Percentiles rank a stretch among this genome's conserved stretches.
These are phyloP conservation scores for Plectus sambesii DNA, from an alignment of 1,140 invertebrate genomes.

Conservation along the genomic window DNA sequence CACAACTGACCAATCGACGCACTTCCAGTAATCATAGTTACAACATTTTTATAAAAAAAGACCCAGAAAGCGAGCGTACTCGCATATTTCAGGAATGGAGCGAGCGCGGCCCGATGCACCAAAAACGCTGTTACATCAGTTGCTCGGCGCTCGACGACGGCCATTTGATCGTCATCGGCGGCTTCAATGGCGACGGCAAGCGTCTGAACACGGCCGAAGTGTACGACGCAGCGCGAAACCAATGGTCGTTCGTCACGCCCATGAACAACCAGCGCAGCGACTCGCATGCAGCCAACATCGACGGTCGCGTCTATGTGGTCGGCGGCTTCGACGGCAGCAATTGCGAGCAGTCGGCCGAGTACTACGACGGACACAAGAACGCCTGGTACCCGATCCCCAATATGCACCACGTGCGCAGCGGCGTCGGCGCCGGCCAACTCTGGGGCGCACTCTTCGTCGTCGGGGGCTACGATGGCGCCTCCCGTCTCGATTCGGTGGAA, in stretches of 20 bases:
- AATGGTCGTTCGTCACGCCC: slow-evolving; percentile 42
- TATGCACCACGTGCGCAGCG: slow-evolving; percentile 64
- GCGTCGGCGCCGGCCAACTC: slow-evolving; percentile 62
- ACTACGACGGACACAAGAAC: slow-evolving; percentile 68
- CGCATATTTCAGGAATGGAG: slow-evolving; percentile 49
- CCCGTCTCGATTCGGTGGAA: slow-evolving; percentile 53
- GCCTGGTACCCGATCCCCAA: slow-evolving; percentile 69
- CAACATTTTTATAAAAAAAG: too few species aligned
- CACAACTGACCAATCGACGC: too few species aligned
- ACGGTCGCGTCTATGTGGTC: slow-evolving; percentile 65
- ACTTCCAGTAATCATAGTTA: too few species aligned
- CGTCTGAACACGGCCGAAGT: slow-evolving; percentile 44
- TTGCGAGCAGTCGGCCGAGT: slow-evolving; percentile 70
- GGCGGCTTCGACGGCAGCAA: slow-evolving; percentile 80
- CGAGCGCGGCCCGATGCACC: slow-evolving; percentile 60
- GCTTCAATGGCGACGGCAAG: slow-evolving; percentile 52
- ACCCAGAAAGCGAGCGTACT: slow-evolving; percentile 53
- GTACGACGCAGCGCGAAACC: slow-evolving; percentile 39
- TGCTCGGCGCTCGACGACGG: slow-evolving; percentile 58
- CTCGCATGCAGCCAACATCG: slow-evolving; percentile 57
- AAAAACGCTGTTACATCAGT: slow-evolving; percentile 57
- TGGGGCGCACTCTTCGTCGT: slow-evolving; percentile 61
- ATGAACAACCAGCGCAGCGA: slow-evolving; percentile 62
- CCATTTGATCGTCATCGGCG: slow-evolving; percentile 72
- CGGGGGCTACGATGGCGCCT: slow-evolving; percentile 64